These are phyloP conservation scores for Nymphalis urticae DNA, from an alignment of 2,888 invertebrate species.

Conservation along the genomic window DNA sequence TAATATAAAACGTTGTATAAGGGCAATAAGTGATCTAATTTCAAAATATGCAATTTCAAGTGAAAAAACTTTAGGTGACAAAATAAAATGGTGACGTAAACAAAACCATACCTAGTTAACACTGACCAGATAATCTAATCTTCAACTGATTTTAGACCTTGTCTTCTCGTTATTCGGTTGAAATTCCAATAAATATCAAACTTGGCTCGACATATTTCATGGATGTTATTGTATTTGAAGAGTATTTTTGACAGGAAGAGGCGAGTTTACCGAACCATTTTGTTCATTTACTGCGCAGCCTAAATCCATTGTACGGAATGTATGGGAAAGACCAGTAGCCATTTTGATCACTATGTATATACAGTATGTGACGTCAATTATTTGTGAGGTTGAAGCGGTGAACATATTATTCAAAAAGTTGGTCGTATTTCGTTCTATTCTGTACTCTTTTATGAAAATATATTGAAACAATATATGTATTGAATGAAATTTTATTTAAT, in stretches of 20 bases:
- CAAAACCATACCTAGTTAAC: too few species aligned
- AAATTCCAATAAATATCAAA: not conserved
- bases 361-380: not conserved
- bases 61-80: not conserved
- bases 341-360: not conserved
- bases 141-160: not conserved
- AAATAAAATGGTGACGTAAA: too few species aligned
- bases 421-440: not conserved
- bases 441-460: too few species aligned
- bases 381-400: not conserved
- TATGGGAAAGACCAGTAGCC: conserved; percentile 15
- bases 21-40: not conserved
- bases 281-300: conserved; percentile 12
- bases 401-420: not conserved
- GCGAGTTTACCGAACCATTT: conserved; percentile 19
- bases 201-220: not conserved
- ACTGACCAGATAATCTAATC: not conserved
- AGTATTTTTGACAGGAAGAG: conserved; percentile 18
- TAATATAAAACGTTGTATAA: conserved; percentile 6
- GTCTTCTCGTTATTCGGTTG: not conserved
- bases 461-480: too few species aligned
- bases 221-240: conserved; percentile 6
- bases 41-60: not conserved
- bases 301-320: conserved; percentile 10
- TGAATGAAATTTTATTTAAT: too few species aligned